phyloP scores from a whole-genome alignment of 2,113 vertebrate genomes.

The Paralichthys olivaceus region DNA sequence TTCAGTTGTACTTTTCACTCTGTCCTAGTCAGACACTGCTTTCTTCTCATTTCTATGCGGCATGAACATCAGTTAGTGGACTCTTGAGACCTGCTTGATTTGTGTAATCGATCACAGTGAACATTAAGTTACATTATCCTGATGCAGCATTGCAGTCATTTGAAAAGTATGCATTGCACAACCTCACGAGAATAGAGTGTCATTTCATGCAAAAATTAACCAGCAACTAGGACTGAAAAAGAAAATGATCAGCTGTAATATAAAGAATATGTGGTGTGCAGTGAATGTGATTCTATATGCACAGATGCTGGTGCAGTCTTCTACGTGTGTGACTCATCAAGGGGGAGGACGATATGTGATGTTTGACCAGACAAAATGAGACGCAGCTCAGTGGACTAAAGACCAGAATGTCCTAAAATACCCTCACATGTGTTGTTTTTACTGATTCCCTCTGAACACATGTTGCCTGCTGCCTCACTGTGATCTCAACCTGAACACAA shows the following conservation, averaged over 20 bases:
- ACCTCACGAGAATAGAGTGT: neutral
- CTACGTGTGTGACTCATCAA: neutral
- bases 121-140: neutral
- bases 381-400: neutral
- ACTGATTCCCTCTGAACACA: neutral
- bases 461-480: neutral
- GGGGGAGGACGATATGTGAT: neutral
- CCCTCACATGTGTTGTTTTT: too few relatives aligned
- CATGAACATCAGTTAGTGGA: neutral
- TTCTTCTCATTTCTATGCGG: neutral
- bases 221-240: neutral
- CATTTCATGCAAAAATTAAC: neutral
- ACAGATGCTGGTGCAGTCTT: neutral
- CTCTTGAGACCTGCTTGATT: neutral
- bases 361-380: neutral
- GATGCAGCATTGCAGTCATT: neutral
- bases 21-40: neutral
- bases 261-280: neutral
- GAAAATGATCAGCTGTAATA: neutral
- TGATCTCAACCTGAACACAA: neutral
- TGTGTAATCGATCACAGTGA: neutral
- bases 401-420: neutral
- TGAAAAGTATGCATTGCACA: neutral
- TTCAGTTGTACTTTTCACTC: neutral
- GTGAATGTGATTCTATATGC: neutral